Conservation (phyloP, 2,888 invertebrate species). For the Amaurobius ferox region DNA sequence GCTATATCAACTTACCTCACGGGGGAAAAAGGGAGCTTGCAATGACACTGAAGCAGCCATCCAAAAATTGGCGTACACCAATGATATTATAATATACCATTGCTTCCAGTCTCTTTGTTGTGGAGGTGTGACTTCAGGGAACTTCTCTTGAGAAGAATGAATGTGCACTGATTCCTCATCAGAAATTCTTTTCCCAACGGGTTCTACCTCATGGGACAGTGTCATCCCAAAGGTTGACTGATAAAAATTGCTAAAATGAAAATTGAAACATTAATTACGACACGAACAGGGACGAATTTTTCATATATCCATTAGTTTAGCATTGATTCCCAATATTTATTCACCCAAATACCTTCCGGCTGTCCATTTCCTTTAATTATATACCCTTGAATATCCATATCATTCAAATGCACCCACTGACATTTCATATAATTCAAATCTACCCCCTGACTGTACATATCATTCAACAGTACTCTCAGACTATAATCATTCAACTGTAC, state of each 20-base stretch:
- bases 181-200: slow-evolving; percentile 1
- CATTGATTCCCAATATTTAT: too few relatives aligned
- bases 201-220: slow-evolving; percentile 21
- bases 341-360: too few relatives aligned
- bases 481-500: too few relatives aligned
- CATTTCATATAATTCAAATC: too few relatives aligned
- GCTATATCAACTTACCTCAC: slow-evolving; percentile 68
- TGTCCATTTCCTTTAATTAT: too few relatives aligned
- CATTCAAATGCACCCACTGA: too few relatives aligned
- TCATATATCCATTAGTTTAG: too few relatives aligned
- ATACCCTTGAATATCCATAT: too few relatives aligned
- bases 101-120: slow-evolving; percentile 17
- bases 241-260: background rate
- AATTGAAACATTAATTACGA: too few relatives aligned
- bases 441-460: too few relatives aligned
- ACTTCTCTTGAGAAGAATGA: background rate
- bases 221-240: slow-evolving; percentile 29
- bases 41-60: slow-evolving; percentile 67
- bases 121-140: background rate
- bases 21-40: slow-evolving; percentile 69
- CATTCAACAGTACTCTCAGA: too few relatives aligned
- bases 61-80: slow-evolving; percentile 59
- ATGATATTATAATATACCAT: slow-evolving; percentile 32
- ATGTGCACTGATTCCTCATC: background rate
- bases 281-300: too few relatives aligned